A percentile compares a stretch with the other conserved stretches of the same genome.
Evolutionary conservation across 1,140 invertebrate species (phyloP).

Genomic region (Phortica variegata): DNA sequence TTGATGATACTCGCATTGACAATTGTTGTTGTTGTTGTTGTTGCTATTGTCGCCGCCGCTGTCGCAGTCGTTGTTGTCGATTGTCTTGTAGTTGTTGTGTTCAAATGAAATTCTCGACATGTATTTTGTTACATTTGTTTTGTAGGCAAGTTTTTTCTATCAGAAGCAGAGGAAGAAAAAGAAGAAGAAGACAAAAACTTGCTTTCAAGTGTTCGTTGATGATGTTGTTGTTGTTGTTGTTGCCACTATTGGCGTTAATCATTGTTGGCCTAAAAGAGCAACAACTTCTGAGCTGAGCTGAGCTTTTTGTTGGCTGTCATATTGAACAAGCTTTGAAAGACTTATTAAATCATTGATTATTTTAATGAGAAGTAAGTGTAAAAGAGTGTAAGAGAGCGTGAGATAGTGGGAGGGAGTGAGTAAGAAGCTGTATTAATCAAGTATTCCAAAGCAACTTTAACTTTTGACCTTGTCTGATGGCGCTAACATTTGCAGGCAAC

Average conservation of each 20-base stretch:
- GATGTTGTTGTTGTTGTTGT: constrained; percentile 3
- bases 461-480: constrained; percentile 4
- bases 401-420: too few species aligned
- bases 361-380: not conserved
- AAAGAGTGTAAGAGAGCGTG: too few species aligned
- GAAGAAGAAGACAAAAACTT: too few species aligned
- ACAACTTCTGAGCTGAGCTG: constrained; percentile 49
- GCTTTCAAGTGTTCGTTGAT: constrained; percentile 13
- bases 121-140: constrained; percentile 52
- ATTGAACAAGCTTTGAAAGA: constrained; percentile 52
- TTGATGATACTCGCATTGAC: constrained; percentile 5
- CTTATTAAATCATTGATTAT: constrained; percentile 18
- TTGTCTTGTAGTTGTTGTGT: constrained; percentile 52
- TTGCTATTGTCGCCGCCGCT: constrained; percentile 38
- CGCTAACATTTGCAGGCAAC: constrained; percentile 7
- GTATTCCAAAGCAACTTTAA: too few species aligned
- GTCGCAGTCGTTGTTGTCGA: constrained; percentile 30
- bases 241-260: constrained; percentile 16
- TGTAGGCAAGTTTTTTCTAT: constrained; percentile 42
- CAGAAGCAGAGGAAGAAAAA: too few species aligned
- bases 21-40: constrained; percentile 39
- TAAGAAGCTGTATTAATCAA: too few species aligned
- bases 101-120: constrained; percentile 53
- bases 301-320: constrained; percentile 51
- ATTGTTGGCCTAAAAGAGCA: constrained; percentile 46